A percentile compares a stretch with the other conserved stretches of the same genome.
Evolutionary conservation across 2,113 vertebrate genomes (phyloP).

Genomic region (Pavo muticus): DNA sequence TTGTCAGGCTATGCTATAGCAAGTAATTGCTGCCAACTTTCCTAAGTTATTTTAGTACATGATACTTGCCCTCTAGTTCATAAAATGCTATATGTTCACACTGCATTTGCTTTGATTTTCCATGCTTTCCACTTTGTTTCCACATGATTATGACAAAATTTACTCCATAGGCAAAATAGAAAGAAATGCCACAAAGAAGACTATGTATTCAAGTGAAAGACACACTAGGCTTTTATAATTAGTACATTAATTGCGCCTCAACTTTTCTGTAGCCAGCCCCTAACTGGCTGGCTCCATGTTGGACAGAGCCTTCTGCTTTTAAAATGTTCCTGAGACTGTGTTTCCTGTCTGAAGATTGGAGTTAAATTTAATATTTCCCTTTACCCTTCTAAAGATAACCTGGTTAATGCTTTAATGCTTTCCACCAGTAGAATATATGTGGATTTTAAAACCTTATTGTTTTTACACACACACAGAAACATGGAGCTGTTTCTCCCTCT

Average conservation of each 20-base stretch:
- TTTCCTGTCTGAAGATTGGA: background rate
- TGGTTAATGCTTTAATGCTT: background rate
- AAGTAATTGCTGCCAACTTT: background rate
- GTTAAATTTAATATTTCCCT: background rate
- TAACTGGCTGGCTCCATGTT: background rate
- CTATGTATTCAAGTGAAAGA: slow-evolving; percentile 34
- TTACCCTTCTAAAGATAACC: background rate
- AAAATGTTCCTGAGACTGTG: background rate
- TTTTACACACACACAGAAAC: background rate
- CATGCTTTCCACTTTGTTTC: background rate
- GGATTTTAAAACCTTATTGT: background rate
- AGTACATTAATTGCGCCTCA: background rate
- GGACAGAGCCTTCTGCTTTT: background rate
- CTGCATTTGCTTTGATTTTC: background rate
- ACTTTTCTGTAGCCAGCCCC: background rate
- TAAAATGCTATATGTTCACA: background rate
- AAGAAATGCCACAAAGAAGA: background rate
- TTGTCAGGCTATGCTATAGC: background rate
- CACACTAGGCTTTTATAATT: background rate
- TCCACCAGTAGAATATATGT: background rate
- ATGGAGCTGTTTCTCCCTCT: background rate
- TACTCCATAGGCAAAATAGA: background rate
- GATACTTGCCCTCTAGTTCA: background rate
- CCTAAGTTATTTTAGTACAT: background rate
- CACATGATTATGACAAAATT: slow-evolving; percentile 19